Conservation (phyloP, 2,888 invertebrate genomes). For the Bhutanitis thaidina region DNA sequence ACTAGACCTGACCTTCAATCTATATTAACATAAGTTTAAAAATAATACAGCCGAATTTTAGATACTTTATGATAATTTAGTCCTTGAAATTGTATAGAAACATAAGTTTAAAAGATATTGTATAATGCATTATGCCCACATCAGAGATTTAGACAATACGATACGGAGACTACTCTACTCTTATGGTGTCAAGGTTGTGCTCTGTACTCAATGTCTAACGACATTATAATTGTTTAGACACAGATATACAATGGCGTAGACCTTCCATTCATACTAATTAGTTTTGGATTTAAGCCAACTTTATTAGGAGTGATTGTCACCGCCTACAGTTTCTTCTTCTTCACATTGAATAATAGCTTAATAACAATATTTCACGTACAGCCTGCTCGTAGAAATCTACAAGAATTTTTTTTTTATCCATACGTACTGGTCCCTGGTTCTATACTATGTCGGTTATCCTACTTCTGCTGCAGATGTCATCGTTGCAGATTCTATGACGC, state of each 20-base stretch:
- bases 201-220: constrained; percentile 16
- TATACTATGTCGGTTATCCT: too few species aligned
- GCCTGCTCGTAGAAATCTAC: too few species aligned
- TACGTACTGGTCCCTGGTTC: too few species aligned
- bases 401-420: too few species aligned
- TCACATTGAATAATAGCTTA: background rate
- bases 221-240: constrained; percentile 15
- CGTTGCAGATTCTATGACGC: too few species aligned
- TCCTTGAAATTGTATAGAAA: too few species aligned
- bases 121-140: constrained; percentile 2
- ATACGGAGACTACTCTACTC: constrained; percentile 1
- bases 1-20: too few species aligned
- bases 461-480: too few species aligned
- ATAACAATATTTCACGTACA: too few species aligned
- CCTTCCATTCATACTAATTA: constrained; percentile 17
- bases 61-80: too few species aligned
- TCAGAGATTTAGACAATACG: constrained; percentile 15
- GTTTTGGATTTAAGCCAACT: background rate
- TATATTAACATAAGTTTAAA: too few species aligned
- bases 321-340: background rate
- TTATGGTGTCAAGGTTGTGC: constrained; percentile 19
- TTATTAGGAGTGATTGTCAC: background rate
- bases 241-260: constrained; percentile 11
- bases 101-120: background rate
- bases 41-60: too few species aligned